These are phyloP conservation scores for Elanus axillaris DNA, from an alignment of 2,113 vertebrate genomes.

Conservation along the genomic window DNA sequence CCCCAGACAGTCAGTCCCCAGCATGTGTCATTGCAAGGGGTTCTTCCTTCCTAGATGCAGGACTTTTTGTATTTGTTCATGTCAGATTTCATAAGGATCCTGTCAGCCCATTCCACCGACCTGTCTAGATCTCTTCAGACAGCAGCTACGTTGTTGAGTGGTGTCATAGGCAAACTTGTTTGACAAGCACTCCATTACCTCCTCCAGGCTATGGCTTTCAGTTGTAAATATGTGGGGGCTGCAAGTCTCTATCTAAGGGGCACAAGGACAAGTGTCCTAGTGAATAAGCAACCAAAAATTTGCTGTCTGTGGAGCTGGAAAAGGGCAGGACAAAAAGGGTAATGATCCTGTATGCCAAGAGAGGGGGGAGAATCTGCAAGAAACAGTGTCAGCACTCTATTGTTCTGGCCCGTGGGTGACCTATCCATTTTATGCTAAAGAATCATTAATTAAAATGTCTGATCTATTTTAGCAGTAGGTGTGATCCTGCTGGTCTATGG, in stretches of 20 bases:
- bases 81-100: neutral
- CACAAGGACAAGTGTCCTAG: neutral
- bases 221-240: neutral
- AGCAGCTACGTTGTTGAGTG: neutral
- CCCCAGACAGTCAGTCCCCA: neutral
- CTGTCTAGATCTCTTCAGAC: neutral
- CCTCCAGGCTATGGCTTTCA: neutral
- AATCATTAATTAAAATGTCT: neutral
- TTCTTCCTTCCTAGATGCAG: neutral
- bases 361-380: neutral
- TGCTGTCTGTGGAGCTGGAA: neutral
- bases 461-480: neutral
- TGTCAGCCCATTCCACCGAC: neutral
- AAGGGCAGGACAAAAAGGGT: neutral
- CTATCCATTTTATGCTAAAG: neutral
- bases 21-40: neutral
- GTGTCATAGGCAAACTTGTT: neutral
- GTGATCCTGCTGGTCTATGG: neutral
- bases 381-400: neutral
- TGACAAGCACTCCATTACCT: neutral
- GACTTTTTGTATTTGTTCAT: neutral
- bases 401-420: neutral
- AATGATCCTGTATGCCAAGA: neutral
- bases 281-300: neutral
- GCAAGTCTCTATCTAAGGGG: neutral